phyloP scores from a whole-genome alignment of 2,113 vertebrate genomes.

The Hippopotamus amphibius region DNA sequence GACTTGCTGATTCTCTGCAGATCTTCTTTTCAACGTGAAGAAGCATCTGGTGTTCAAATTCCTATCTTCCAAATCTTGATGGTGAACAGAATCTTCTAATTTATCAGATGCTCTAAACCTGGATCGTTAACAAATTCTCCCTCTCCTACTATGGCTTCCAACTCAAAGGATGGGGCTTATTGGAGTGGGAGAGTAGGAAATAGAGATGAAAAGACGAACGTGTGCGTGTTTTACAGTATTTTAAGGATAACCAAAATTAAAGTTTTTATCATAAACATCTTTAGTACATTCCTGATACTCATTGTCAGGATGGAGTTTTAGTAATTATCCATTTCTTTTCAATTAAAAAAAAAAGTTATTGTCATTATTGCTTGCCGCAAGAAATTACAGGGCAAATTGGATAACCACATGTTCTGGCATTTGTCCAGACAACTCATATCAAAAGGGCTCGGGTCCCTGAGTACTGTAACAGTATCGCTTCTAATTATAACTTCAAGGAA shows the following conservation, averaged over 20 bases:
- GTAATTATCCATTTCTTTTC: conserved; percentile 9
- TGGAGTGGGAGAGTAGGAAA: no score
- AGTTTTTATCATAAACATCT: not conserved
- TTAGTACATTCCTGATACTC: not conserved
- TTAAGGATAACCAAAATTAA: not conserved
- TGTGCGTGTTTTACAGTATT: not conserved
- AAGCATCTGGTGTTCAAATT: not conserved
- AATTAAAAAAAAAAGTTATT: not conserved
- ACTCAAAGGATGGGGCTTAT: no score
- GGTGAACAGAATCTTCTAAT: not conserved
- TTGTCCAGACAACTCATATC: conserved; percentile 1
- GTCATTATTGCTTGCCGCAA: not conserved
- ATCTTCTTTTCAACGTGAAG: not conserved
- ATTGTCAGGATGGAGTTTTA: not conserved
- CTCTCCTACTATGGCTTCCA: not conserved
- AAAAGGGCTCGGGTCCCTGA: not conserved
- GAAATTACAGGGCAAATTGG: conserved; percentile 20
- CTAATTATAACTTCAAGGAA: conserved; percentile 78
- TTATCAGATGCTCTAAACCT: not conserved
- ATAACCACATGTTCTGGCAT: conserved; percentile 59
- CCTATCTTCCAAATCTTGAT: not conserved
- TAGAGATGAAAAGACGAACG: not conserved
- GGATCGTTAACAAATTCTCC: not conserved
- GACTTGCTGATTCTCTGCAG: not conserved
- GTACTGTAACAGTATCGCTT: conserved; percentile 62